Base-by-base conservation (phyloP, 2,888 invertebrate species). In the Pandemis heparana region DNA sequence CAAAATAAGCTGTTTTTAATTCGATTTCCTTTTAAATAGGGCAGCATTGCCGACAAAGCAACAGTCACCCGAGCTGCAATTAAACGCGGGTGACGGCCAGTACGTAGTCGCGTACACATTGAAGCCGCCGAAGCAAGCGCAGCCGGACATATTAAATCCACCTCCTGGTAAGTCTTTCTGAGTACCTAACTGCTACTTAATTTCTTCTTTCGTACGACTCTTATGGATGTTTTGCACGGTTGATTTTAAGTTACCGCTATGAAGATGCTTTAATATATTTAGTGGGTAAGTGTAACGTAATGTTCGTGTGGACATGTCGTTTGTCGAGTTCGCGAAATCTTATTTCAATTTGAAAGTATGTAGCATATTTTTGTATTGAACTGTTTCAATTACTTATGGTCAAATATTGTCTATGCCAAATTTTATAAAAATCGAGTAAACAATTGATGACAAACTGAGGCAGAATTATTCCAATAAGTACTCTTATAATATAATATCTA, bases 31-130 rank as follows among this genome's bases (percentile, higher is more conserved):
- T 56, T 10, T 8, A 8, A 43, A 38, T 46, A 89, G 89, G 74
- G 80, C 78, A 32, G 81, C 78, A 67, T 82, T 86, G n/a, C 89
- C 88, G n/a, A 82, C 83, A 14, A 91, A 91, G 75, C 92, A 90
- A 70, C 92, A 90, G 38, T 87, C 93, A 0, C 88, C 92, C 3
- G 94, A 92, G 76, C 80, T 94, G 9, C 94, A 94, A 71, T 81
- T 97, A 66, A 97, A 97, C 78, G 96, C 97, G 18, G 97, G 97
- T 1, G 97, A 97, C 84, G 97, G 97, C 79, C 96, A 97, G 76
- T 97, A 97, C 85, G 97, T 97, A 71, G 97, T 98, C 23, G 97
- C 97, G 10, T 98, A 97, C 83, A 97, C 97, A 5, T 89, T 98
- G 76, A 97, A 97, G 85, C 96, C 96, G 48, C 92, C 95, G 1